Evolutionary conservation across 2,888 invertebrate species (phyloP), one percentile per base, ranked within the genome.

Genomic region (Linnaemya tessellans): DNA sequence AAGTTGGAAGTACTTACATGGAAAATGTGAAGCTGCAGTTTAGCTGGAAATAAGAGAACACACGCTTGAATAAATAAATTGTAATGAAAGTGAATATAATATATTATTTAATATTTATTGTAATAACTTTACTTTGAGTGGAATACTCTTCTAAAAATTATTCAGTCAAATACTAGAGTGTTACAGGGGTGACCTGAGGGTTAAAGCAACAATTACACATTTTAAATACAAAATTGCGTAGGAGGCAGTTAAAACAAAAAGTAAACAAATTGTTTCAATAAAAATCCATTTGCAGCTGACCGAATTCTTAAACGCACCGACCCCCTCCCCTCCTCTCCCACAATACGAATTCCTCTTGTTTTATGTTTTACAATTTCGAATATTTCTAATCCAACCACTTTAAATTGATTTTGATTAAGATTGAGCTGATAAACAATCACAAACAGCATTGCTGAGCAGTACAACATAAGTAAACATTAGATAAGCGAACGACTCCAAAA

Each of bases 351-450:
- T 56, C n/a, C 20, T 18, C 22, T 60, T 5, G 30, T 46, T 46
- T 43, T 49, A 35, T 35, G 10, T n/a, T 30, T 35, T 7, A 15
- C n/a, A 58, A 58, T 10, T n/a, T n/a, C 10, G 30, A 35, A n/a
- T 35, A 3, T 10, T n/a, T 58, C 35, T 58, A 10, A 38, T 38
- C 20, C 41, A 54, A 49, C 9, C 58, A 68, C 60, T 62, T 70
- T 30, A 51, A 60, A 51, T 67, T 58, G 18, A 51, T 41, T 68
- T 51, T 43, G 15, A 43, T 41, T 71, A 62, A 51, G 49, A 71
- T 51, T 56, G 54, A 64, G 54, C 54, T 35, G 68, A 62, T 74
- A 68, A 62, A 64, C 43, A 60, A 54, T 64, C 70, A 56, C 8
- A 68, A 58, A 71, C 58, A 11, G 7, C 38, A 78, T 58, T 20